Evolutionary conservation across 2,888 invertebrate genomes (phyloP).

Genomic region (Aphrophora alni): DNA sequence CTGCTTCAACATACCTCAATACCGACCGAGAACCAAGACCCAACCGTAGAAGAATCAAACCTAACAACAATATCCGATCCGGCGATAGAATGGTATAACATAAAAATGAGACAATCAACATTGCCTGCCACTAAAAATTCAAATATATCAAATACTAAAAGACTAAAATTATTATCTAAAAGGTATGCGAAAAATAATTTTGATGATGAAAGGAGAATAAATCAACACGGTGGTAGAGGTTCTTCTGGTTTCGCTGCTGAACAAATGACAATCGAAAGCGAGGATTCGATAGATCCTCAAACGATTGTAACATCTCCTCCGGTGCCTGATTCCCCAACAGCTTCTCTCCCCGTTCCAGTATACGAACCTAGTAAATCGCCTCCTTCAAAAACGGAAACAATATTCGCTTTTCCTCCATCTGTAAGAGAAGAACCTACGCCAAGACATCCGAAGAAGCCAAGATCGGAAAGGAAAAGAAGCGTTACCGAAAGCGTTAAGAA

Average conservation of each 20-base stretch:
- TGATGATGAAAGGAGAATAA: conserved; percentile 47
- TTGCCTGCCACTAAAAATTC: conserved; percentile 30
- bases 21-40: conserved; percentile 39
- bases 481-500: conserved; percentile 14
- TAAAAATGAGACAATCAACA: conserved; percentile 47
- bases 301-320: conserved; percentile 45
- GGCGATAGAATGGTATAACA: conserved; percentile 48
- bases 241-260: conserved; percentile 53
- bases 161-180: conserved; percentile 51
- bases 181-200: conserved; percentile 51
- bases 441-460: conserved; percentile 34
- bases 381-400: conserved; percentile 24
- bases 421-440: conserved; percentile 43
- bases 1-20: conserved; percentile 45
- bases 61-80: conserved; percentile 41
- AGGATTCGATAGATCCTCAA: conserved; percentile 45
- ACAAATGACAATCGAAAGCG: conserved; percentile 53
- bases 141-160: conserved; percentile 38
- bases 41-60: conserved; percentile 45
- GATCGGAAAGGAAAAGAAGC: conserved; percentile 28
- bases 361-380: conserved; percentile 29
- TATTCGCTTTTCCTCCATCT: conserved; percentile 20
- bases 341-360: conserved; percentile 12
- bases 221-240: conserved; percentile 48
- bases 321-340: conserved; percentile 51